A percentile compares a stretch with the other conserved stretches of the same genome.
phyloP scores from a whole-genome alignment of 2,113 vertebrate genomes.

The Coreoperca whiteheadi region DNA sequence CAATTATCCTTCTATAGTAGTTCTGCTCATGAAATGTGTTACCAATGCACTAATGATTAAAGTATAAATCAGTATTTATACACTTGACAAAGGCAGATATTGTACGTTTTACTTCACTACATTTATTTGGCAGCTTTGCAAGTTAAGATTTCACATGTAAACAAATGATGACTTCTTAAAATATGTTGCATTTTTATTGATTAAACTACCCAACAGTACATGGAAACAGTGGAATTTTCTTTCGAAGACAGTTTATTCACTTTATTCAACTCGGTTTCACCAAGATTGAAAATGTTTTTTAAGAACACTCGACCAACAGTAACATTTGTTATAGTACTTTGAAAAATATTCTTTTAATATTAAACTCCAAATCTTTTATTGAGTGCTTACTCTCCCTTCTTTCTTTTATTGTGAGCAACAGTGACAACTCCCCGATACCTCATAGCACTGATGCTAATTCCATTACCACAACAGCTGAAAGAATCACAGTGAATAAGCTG shows the following conservation, averaged over 20 bases:
- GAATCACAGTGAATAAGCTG: background rate
- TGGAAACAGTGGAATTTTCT: too few relatives aligned
- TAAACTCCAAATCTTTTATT: background rate
- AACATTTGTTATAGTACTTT: background rate
- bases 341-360: background rate
- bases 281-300: background rate
- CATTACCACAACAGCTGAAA: background rate
- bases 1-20: background rate
- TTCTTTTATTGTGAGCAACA: background rate
- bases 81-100: background rate
- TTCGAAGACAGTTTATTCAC: too few relatives aligned
- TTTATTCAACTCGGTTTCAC: background rate
- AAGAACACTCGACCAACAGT: background rate
- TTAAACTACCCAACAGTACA: background rate
- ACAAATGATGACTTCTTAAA: background rate
- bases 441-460: background rate
- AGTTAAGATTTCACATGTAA: too few relatives aligned
- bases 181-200: background rate
- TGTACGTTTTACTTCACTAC: background rate
- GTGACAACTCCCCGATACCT: background rate
- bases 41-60: background rate
- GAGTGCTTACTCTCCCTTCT: background rate
- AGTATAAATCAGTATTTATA: background rate
- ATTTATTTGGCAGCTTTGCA: background rate
- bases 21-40: background rate